Evolutionary conservation across 2,888 invertebrate species (phyloP).

Genomic region (Epirrita christyi): DNA sequence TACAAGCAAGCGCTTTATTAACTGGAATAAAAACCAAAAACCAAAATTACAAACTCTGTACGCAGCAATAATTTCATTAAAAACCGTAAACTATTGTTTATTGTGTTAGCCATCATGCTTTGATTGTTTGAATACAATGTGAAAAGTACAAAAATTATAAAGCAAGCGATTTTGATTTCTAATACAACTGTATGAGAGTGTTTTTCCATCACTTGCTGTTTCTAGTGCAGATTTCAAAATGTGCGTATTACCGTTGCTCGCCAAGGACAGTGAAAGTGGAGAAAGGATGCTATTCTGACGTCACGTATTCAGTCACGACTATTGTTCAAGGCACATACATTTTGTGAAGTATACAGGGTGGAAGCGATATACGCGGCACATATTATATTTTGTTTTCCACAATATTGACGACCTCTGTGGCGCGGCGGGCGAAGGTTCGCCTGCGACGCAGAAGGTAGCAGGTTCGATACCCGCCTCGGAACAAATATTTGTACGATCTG

Average conservation of each 20-base stretch:
- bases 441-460: too few species aligned
- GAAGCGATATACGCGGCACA: too few species aligned
- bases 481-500: too few species aligned
- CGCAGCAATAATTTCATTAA: too few species aligned
- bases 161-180: slow-evolving; percentile 15
- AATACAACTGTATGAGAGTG: background rate
- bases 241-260: slow-evolving; percentile 53
- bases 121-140: slow-evolving; percentile 14
- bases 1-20: too few species aligned
- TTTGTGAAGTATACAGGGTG: background rate
- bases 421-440: too few species aligned
- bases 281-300: slow-evolving; percentile 71
- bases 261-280: slow-evolving; percentile 80
- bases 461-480: too few species aligned
- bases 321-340: slow-evolving; percentile 35
- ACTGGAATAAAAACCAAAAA: too few species aligned
- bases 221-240: slow-evolving; percentile 35
- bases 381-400: too few species aligned
- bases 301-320: slow-evolving; percentile 49
- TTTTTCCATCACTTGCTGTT: background rate
- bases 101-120: background rate
- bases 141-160: slow-evolving; percentile 4
- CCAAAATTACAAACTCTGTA: too few species aligned
- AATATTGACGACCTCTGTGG: too few species aligned
- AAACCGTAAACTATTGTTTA: too few species aligned